Percentiles rank a stretch among this genome's conserved stretches.
These are phyloP conservation scores for Macrotis lagotis DNA, from an alignment of 2,113 vertebrate genomes.

Conservation along the genomic window DNA sequence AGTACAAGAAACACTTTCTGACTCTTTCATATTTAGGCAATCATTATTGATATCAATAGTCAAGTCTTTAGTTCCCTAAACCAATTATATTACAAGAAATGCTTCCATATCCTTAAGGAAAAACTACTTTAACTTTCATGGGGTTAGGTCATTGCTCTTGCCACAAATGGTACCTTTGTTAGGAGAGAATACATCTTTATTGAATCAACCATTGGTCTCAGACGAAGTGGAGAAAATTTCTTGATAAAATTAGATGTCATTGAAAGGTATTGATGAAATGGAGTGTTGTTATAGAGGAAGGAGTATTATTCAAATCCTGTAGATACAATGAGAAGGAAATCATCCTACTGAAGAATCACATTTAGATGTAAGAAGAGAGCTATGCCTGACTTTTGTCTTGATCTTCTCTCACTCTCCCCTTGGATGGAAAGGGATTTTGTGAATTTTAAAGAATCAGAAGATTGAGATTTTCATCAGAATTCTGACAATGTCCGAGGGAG, in stretches of 20 bases:
- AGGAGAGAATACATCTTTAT: not conserved
- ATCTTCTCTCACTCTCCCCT: not conserved
- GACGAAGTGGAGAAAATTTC: not conserved
- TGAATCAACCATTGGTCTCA: not conserved
- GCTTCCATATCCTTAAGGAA: not conserved
- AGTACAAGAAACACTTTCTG: not conserved
- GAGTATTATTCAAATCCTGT: too few species aligned
- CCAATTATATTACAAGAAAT: not conserved
- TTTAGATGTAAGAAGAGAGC: not conserved
- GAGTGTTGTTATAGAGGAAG: not conserved
- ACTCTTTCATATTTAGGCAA: not conserved
- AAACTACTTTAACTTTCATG: not conserved
- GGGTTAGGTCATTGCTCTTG: not conserved
- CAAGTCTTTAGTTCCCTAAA: not conserved
- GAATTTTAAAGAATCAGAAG: not conserved
- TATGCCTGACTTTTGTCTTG: not conserved
- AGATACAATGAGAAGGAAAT: too few species aligned
- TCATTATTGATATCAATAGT: not conserved
- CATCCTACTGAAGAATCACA: not conserved
- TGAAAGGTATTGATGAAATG: not conserved
- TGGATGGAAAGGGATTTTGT: not conserved
- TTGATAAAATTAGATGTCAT: not conserved
- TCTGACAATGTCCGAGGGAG: rapidly evolving
- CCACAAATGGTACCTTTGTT: not conserved
- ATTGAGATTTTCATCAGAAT: not conserved